phyloP scores from a whole-genome alignment of 2,113 vertebrate genomes.

The Canis aureus region DNA sequence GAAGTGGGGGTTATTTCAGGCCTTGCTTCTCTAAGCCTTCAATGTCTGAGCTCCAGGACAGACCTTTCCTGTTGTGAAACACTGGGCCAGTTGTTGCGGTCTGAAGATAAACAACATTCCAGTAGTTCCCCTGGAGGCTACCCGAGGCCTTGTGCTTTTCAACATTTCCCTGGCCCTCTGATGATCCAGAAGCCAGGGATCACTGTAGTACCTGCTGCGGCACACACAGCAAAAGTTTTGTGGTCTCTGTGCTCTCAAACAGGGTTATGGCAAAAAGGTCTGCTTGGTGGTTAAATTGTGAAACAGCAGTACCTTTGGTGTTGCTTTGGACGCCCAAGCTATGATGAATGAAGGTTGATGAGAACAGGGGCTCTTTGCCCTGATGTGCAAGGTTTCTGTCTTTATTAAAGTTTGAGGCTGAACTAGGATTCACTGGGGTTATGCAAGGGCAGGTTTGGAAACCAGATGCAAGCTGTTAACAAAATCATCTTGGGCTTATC shows the following conservation, averaged over 20 bases:
- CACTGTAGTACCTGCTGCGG: background rate
- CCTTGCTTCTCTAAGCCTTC: slow-evolving; percentile 79
- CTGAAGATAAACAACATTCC: slow-evolving; percentile 83
- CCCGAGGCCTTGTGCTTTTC: slow-evolving; percentile 68
- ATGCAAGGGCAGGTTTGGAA: slow-evolving; percentile 64
- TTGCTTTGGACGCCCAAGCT: background rate
- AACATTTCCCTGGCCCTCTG: slow-evolving; percentile 58
- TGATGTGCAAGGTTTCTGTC: slow-evolving; percentile 37
- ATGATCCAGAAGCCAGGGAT: slow-evolving; percentile 23
- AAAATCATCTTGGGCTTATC: slow-evolving; percentile 28
- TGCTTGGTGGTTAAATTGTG: background rate
- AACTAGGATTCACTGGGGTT: slow-evolving; percentile 36
- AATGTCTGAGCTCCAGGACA: slow-evolving; percentile 75
- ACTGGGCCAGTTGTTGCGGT: slow-evolving; percentile 80
- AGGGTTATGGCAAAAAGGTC: slow-evolving; percentile 19
- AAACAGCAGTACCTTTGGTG: slow-evolving; percentile 61
- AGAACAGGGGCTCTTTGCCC: slow-evolving; percentile 41
- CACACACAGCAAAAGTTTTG: slow-evolving; percentile 37
- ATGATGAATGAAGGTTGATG: slow-evolving; percentile 45
- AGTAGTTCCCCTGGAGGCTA: slow-evolving; percentile 65
- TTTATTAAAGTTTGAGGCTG: slow-evolving; percentile 54
- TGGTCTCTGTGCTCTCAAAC: slow-evolving; percentile 59
- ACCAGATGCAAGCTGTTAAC: slow-evolving; percentile 21
- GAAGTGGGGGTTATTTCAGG: slow-evolving; percentile 85
- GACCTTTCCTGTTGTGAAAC: slow-evolving; percentile 85